phyloP scores from a whole-genome alignment of 2,113 vertebrate genomes.

The Oreotragus oreotragus region DNA sequence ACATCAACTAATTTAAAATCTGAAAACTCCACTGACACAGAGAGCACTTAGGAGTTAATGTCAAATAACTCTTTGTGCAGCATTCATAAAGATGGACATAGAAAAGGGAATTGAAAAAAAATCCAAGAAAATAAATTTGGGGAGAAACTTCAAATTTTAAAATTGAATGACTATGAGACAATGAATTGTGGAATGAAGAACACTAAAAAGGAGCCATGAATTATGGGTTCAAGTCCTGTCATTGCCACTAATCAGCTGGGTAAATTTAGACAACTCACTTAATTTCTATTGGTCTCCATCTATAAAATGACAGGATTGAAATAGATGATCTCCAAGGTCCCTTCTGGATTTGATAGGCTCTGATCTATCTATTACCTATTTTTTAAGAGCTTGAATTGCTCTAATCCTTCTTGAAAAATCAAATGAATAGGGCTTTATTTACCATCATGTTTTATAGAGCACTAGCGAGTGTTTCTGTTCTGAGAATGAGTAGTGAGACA shows the following conservation, averaged over 20 bases:
- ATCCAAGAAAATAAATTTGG: background rate
- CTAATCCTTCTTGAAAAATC: conserved; percentile 20
- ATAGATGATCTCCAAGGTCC: background rate
- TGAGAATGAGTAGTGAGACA: background rate
- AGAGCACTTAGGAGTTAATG: background rate
- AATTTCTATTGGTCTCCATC: background rate
- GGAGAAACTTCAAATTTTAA: background rate
- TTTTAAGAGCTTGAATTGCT: background rate
- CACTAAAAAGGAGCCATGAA: background rate
- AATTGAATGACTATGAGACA: background rate
- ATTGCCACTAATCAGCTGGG: background rate
- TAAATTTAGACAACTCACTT: background rate
- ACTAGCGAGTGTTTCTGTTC: background rate
- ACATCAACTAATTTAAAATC: conserved; percentile 30
- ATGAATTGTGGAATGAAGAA: background rate
- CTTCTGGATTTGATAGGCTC: background rate
- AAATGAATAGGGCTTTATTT: background rate
- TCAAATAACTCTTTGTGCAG: background rate
- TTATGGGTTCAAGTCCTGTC: background rate
- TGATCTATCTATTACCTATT: background rate
- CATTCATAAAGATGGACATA: background rate
- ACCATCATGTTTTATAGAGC: background rate
- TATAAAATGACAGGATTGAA: conserved; percentile 6
- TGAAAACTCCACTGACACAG: background rate
- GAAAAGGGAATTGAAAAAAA: background rate